Evolutionary conservation across 2,797 vertebrate genomes (phyloP), one percentile per base, ranked within the genome.

Genomic region (Champsocephalus gunnari): DNA sequence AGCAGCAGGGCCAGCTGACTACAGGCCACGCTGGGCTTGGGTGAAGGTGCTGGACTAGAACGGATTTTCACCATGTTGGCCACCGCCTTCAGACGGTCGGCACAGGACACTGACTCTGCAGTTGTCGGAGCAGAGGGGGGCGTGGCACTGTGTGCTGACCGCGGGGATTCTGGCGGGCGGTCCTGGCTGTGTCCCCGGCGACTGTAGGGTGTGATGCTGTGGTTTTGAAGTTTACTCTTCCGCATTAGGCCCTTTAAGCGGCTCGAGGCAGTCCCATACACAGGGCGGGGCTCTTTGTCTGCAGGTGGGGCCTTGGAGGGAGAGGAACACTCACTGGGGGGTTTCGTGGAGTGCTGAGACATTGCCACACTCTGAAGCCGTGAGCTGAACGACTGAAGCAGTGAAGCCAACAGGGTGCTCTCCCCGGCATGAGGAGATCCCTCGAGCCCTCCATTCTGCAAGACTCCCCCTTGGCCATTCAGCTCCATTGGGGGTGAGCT

Each of bases 341-440:
- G 95, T 92, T 60, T 97, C 90, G 78, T 95, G 95, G 92, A 95
- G 95, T 97, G 96, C 92, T 99, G 98, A 64, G 98, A 97, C 95
- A 99, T 93, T 71, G 98, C 98, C 89, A 99, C 98, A 48, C 96
- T 98, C 92, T 99, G 98, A 75, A 99, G 96, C 87, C 98, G 94
- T 41, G 98, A 98, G 92, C 98, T 99, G 93, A 99, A 99, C 1
- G 98, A 99, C 94, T 99, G 98, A 73, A 99, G 97, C 91, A 99
- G 88, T 88, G 98, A 99, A 71, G 98, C 98, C 88, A 99, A 92
- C 88, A 99, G 94, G 41, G 98, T 99, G 94, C 97, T 99, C 92
- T 99, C 98, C 76, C 98, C 97, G 3, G 86, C 92, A 87, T 98
- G 96, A 79, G 96, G 96, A 81, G 96, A 96, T 87, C 77, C 96